Conservation (phyloP, 92 coral and sea anemone species). For the Scolanthus callimorphus region DNA sequence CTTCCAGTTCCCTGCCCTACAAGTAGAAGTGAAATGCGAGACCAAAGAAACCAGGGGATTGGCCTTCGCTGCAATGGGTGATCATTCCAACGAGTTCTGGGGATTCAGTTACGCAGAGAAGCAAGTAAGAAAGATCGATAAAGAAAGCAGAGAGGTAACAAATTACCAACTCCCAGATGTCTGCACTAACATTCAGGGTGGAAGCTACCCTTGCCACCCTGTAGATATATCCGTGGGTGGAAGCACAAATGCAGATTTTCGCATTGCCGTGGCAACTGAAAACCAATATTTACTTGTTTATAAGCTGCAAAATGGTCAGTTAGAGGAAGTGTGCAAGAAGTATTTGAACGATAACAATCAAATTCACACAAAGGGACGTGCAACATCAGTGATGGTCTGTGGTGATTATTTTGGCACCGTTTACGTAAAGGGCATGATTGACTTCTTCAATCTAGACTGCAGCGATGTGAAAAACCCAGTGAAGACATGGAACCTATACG, state of each 20-base stretch:
- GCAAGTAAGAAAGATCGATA: not conserved
- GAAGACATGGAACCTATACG: not conserved
- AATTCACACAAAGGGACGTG: not conserved
- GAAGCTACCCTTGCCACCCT: too few relatives aligned
- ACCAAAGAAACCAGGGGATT: not conserved
- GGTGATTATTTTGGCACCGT: not conserved
- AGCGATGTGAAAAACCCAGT: not conserved
- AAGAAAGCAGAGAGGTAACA: not conserved
- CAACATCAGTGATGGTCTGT: constrained; percentile 1
- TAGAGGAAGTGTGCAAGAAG: not conserved
- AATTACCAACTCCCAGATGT: not conserved
- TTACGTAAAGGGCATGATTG: not conserved
- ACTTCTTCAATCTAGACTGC: constrained; percentile 1
- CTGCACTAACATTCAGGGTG: too few relatives aligned
- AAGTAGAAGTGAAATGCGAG: not conserved
- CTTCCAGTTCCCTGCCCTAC: constrained; percentile 3
- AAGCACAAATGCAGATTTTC: too few relatives aligned
- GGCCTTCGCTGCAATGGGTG: constrained; percentile 1
- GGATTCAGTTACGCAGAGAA: not conserved
- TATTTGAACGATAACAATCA: too few relatives aligned
- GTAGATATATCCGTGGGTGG: too few relatives aligned
- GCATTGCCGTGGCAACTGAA: too few relatives aligned
- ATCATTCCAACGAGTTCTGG: not conserved
- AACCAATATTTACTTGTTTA: too few relatives aligned
- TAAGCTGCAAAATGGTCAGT: too few relatives aligned